These are phyloP conservation scores for Tachina fera DNA, from an alignment of 2,888 invertebrate species.

Conservation along the genomic window DNA sequence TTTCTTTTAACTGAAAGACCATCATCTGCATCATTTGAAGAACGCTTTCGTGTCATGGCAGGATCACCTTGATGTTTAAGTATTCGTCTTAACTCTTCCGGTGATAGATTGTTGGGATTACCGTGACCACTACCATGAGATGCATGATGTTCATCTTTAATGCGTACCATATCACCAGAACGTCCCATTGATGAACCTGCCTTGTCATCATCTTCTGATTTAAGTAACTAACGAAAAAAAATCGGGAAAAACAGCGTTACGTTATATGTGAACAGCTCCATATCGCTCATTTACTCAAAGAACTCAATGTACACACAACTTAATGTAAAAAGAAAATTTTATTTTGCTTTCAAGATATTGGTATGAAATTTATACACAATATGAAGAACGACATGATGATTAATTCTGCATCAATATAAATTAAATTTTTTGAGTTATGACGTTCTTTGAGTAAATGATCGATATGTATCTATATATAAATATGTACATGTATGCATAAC, in stretches of 20 bases:
- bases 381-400: too few relatives aligned
- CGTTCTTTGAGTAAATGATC: too few relatives aligned
- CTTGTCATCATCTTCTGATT: slow-evolving; percentile 89
- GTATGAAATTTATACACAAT: too few relatives aligned
- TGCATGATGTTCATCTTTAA: slow-evolving; percentile 83
- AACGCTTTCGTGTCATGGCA: slow-evolving; percentile 85
- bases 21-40: slow-evolving; percentile 86
- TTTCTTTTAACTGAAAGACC: slow-evolving; percentile 81
- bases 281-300: too few relatives aligned
- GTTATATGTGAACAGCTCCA: too few relatives aligned
- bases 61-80: slow-evolving; percentile 81
- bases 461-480: neutral
- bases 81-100: slow-evolving; percentile 82
- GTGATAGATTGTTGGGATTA: slow-evolving; percentile 79
- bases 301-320: too few relatives aligned
- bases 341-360: too few relatives aligned
- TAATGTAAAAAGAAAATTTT: too few relatives aligned
- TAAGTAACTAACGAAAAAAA: slow-evolving; percentile 86
- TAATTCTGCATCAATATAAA: too few relatives aligned
- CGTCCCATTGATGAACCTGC: slow-evolving; percentile 80
- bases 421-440: too few relatives aligned
- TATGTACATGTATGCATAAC: slow-evolving; percentile 28
- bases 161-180: slow-evolving; percentile 85
- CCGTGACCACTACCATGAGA: slow-evolving; percentile 76
- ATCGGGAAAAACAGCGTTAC: too few relatives aligned